phyloP scores from a whole-genome alignment of 2,113 vertebrate genomes.

The Pseudorectes ferrugineus region DNA sequence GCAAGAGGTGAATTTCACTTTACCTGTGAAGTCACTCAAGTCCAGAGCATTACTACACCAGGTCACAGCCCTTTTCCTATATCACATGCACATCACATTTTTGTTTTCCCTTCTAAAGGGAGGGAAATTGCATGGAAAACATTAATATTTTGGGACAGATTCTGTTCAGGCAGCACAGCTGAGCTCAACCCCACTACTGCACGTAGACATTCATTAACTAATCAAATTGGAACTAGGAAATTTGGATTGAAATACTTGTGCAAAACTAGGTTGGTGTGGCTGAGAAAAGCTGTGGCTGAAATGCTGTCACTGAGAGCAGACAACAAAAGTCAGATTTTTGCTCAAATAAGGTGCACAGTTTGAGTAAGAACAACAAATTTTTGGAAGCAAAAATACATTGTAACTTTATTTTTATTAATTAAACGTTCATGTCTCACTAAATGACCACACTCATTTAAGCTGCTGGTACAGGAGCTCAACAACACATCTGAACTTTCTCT shows the following conservation, averaged over 20 bases:
- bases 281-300: background rate
- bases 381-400: background rate
- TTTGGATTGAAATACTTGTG: background rate
- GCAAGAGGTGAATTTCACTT: background rate
- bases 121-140: background rate
- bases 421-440: background rate
- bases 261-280: background rate
- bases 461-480: background rate
- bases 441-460: background rate
- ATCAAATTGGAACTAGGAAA: background rate
- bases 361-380: background rate
- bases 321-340: background rate
- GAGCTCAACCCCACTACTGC: background rate
- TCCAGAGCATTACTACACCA: background rate
- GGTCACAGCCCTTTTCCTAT: background rate
- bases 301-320: background rate
- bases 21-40: background rate
- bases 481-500: background rate
- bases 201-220: background rate
- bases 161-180: background rate
- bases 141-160: background rate
- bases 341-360: background rate
- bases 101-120: background rate
- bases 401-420: background rate
- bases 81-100: background rate